phyloP scores from a whole-genome alignment of 2,888 invertebrate species.

The Drosophila koepferae region DNA sequence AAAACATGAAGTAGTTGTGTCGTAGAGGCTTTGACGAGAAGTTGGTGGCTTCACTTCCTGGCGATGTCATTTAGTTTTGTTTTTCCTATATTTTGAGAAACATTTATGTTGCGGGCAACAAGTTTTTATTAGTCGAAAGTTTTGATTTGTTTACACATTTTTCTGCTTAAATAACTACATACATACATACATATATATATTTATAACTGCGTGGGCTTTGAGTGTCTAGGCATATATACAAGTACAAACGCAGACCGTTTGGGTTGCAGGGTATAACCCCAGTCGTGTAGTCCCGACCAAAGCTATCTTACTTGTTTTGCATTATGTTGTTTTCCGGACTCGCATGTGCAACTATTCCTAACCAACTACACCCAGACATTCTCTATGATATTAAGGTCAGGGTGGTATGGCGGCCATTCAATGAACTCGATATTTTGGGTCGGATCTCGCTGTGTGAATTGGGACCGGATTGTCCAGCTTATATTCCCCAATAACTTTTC shows the following conservation, averaged over 20 bases:
- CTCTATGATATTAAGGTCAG: background rate
- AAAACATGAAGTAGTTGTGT: background rate
- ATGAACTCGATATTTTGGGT: background rate
- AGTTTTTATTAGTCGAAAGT: constrained; percentile 2
- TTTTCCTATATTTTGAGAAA: background rate
- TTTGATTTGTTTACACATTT: constrained; percentile 4
- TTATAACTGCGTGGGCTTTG: background rate
- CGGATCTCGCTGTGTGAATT: background rate
- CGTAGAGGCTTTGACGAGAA: background rate
- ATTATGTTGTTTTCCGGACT: background rate
- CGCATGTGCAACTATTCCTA: background rate
- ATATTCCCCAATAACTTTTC: background rate
- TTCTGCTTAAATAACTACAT: background rate
- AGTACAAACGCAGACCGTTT: background rate
- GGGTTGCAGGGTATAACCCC: background rate
- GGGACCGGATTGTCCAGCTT: background rate
- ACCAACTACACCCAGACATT: background rate
- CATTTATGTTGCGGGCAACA: background rate
- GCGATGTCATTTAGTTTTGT: background rate
- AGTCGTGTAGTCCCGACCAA: background rate
- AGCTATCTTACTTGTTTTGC: background rate
- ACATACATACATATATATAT: background rate
- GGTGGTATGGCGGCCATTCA: background rate
- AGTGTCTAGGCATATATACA: background rate
- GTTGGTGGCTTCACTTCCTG: background rate